A percentile compares a stretch with the other conserved stretches of the same genome.
Conservation (phyloP, 2,797 vertebrate species). For the Pogonophryne albipinna region DNA sequence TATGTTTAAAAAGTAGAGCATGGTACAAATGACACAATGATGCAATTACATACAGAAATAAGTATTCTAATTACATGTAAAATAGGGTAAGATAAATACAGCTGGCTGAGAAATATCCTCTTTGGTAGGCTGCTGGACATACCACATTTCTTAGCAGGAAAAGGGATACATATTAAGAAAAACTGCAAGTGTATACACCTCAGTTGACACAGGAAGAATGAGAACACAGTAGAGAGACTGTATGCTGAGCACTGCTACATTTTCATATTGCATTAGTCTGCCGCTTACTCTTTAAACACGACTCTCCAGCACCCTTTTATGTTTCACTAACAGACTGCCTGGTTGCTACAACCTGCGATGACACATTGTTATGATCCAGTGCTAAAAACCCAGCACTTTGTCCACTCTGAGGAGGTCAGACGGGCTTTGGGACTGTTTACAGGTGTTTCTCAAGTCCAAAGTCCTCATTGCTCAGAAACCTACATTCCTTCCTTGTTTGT, state of each 20-base stretch:
- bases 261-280: not conserved
- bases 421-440: slow-evolving; percentile 26
- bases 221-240: not conserved
- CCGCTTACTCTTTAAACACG: not conserved
- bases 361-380: slow-evolving; percentile 21
- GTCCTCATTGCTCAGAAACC: slow-evolving; percentile 35
- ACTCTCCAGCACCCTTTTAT: not conserved
- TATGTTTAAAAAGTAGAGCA: no score
- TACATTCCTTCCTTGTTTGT: slow-evolving; percentile 28
- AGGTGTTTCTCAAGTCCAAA: slow-evolving; percentile 52
- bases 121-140: not conserved
- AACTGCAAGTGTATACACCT: not conserved
- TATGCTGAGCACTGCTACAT: not conserved
- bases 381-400: slow-evolving; percentile 14
- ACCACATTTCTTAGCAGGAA: not conserved
- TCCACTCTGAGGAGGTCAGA: slow-evolving; percentile 16
- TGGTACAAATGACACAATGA: no score
- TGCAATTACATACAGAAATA: no score
- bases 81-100: not conserved
- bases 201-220: not conserved
- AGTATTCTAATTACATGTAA: no score
- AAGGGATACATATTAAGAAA: not conserved
- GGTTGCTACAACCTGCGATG: not conserved
- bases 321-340: not conserved
- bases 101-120: not conserved